Evolutionary conservation across 2,888 invertebrate genomes (phyloP), one percentile per base, ranked within the genome.

Genomic region (Nebria brevicollis): DNA sequence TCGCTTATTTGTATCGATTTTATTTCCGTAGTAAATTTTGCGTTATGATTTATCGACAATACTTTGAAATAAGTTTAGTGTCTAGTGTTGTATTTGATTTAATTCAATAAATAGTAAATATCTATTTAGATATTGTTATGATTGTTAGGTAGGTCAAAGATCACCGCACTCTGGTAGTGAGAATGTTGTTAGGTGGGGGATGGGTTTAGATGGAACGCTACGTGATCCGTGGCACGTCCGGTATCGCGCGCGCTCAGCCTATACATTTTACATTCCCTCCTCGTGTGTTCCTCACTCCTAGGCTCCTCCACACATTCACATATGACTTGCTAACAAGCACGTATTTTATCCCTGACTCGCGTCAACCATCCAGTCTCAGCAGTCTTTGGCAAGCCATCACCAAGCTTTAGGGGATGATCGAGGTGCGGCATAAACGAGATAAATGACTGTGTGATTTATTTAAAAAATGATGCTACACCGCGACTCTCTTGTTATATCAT

Each of bases 211-310:
- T 25, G 26, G 70, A 70, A 70, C 70, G 70, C 70, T 25, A 70
- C 70, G 70, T 70, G 70, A 70, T 70, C 70, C 70, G 13, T 70
- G 70, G 70, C 70, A 70, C 70, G 70, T 70, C 70, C 70, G 70
- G 70, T 70, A 70, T 70, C 70, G 70, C 54, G 70, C 70, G 70
- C 26, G 70, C 34, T 34, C 34, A 13, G 34, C 70, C 34, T 20
- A 25, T 34, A 2, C 70, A 25, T 13, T 20, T 70, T 70, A 70
- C 70, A 25, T 34, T 11, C 70, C 13, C 20, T 11, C 70, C 26
- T 15, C 26, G 70, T 25, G 6, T 70, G 34, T 34, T 70, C 8
- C 26, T 26, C 34, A 70, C 11, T 34, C 26, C 11, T 2, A 70
- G 34, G 15, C 70, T 13, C 11, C 26, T 34, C 13, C 70, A 15